phyloP scores from a whole-genome alignment of 2,113 vertebrate genomes.

The Elephantulus edwardii region DNA sequence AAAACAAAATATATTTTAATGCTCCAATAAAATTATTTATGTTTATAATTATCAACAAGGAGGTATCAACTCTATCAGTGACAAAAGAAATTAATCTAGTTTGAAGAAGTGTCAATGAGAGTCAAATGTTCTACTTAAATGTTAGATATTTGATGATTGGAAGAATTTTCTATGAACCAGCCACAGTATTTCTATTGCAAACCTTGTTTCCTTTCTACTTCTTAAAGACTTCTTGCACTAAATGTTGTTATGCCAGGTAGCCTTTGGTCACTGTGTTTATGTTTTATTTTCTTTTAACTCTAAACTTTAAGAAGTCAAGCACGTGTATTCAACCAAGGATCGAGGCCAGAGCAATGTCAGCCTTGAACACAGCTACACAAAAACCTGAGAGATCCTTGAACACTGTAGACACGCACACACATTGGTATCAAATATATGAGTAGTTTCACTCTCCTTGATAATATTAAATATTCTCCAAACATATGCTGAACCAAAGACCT shows the following conservation, averaged over 20 bases:
- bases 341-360: neutral
- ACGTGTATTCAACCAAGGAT: neutral
- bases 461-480: neutral
- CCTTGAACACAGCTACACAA: neutral
- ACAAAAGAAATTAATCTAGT: neutral
- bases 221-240: neutral
- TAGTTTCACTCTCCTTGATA: neutral
- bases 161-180: neutral
- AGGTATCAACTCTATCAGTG: neutral
- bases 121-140: neutral
- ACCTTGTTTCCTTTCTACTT: neutral
- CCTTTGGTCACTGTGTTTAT: too few species aligned
- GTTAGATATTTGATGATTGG: neutral
- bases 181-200: neutral
- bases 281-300: neutral
- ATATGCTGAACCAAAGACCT: neutral
- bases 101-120: neutral
- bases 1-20: neutral
- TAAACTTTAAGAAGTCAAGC: neutral
- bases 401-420: neutral
- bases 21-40: neutral
- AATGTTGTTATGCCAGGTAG: neutral
- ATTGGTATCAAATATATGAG: neutral
- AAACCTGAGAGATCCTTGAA: neutral
- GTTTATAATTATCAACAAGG: neutral